phyloP scores from a whole-genome alignment of 2,888 invertebrate genomes.

The Epinotia nisella region DNA sequence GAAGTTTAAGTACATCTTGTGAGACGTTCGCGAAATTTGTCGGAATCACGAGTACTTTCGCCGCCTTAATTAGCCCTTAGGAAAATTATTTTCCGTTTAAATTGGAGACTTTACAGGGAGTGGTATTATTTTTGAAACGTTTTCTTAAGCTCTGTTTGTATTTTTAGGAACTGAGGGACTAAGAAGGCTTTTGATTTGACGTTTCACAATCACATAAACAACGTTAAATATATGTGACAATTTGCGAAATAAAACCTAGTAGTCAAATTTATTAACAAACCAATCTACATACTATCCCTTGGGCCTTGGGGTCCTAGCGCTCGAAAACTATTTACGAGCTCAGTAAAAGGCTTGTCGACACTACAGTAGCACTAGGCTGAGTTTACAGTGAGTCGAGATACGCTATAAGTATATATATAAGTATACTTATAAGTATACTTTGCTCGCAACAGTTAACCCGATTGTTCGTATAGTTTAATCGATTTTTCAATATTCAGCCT shows the following conservation, averaged over 20 bases:
- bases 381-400: no score
- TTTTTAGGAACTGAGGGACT: not conserved
- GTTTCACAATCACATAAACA: not conserved
- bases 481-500: no score
- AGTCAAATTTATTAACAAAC: no score
- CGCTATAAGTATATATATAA: no score
- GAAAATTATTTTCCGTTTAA: conserved; percentile 28
- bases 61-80: conserved; percentile 19
- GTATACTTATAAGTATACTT: no score
- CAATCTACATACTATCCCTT: no score
- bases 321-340: no score
- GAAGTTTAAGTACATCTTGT: conserved; percentile 38
- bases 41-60: conserved; percentile 25
- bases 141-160: conserved; percentile 1
- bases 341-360: no score
- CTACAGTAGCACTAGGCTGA: no score
- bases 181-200: not conserved
- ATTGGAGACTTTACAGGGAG: conserved; percentile 10
- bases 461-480: no score
- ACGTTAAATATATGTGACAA: not conserved
- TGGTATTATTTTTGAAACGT: conserved; percentile 7
- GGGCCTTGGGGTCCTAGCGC: no score
- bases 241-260: not conserved
- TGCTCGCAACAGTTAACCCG: no score
- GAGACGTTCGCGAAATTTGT: conserved; percentile 25